Evolutionary conservation across 2,888 invertebrate genomes (phyloP).

Genomic region (Ditylenchus weischeri): DNA sequence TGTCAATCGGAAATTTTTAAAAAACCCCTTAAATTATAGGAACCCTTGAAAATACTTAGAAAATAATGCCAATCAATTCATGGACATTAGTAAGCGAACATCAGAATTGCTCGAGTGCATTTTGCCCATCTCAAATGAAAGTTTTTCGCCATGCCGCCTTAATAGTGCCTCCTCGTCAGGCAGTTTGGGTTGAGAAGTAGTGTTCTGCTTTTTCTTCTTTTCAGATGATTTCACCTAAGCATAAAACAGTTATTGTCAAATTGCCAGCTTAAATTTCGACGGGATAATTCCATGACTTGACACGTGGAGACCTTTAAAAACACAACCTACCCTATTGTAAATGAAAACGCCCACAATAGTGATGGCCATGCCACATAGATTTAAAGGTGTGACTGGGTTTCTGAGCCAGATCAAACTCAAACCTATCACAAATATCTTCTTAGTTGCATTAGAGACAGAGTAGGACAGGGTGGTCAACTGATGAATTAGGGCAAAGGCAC

Average conservation of each 20-base stretch:
- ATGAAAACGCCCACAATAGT: constrained; percentile 83
- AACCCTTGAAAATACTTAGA: no score
- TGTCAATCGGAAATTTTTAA: no score
- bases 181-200: background rate
- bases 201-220: background rate
- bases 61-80: background rate
- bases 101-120: constrained; percentile 6
- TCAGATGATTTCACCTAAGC: constrained; percentile 3
- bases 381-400: constrained; percentile 83
- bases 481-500: constrained; percentile 87
- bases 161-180: background rate
- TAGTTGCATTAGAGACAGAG: constrained; percentile 90
- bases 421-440: constrained; percentile 72
- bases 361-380: constrained; percentile 82
- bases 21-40: no score
- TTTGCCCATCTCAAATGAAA: background rate
- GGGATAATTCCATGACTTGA: background rate
- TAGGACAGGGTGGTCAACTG: constrained; percentile 80
- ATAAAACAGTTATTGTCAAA: no score
- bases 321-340: constrained; percentile 74
- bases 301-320: background rate
- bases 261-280: no score
- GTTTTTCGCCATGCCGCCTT: background rate
- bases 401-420: constrained; percentile 80
- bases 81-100: background rate